phyloP scores from a whole-genome alignment of 2,888 invertebrate genomes.

The Theodoxus fluviatilis region DNA sequence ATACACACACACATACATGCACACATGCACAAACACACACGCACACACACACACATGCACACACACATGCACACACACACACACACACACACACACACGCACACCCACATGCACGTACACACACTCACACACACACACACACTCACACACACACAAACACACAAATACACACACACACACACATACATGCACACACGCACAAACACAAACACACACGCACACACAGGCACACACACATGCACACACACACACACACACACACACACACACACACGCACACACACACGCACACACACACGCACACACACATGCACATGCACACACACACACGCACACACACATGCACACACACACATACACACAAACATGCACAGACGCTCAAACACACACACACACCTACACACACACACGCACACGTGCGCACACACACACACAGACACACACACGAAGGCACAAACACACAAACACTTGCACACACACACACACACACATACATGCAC shows the following conservation, averaged over 20 bases:
- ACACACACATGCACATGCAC: no score
- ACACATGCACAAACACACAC: background rate
- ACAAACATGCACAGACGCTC: no score
- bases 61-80: background rate
- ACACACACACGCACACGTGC: no score
- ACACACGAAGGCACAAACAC: no score
- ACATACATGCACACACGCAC: background rate
- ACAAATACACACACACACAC: background rate
- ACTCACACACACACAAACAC: slow-evolving; percentile 8
- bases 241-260: slow-evolving; percentile 20
- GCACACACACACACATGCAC: background rate
- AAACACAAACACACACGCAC: slow-evolving; percentile 1
- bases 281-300: background rate
- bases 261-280: background rate
- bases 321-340: no score
- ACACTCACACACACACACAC: slow-evolving; percentile 21
- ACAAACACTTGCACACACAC: slow-evolving; percentile 10
- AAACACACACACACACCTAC: no score
- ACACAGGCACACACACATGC: slow-evolving; percentile 17
- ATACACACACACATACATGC: background rate
- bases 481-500: background rate
- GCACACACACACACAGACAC: no score
- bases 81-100: background rate
- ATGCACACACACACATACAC: background rate
- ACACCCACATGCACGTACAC: slow-evolving; percentile 8